Percentiles rank a stretch among this genome's conserved stretches.
These are phyloP conservation scores for Proteles cristata DNA, from an alignment of 2,113 vertebrate genomes.

Conservation along the genomic window DNA sequence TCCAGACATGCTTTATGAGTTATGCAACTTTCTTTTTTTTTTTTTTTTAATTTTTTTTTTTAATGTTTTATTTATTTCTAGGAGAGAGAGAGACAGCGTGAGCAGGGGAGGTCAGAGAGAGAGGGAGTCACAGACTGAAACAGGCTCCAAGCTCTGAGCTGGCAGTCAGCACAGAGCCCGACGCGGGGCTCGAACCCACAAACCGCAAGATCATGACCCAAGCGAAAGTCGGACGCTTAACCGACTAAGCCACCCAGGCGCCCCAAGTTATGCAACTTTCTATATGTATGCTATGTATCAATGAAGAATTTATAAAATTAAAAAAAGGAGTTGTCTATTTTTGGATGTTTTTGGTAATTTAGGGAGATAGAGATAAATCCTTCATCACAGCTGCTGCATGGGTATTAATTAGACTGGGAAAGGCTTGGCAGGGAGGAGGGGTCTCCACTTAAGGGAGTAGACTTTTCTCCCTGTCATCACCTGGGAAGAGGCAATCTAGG, in stretches of 20 bases:
- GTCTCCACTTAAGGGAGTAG: neutral
- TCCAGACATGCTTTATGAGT: neutral
- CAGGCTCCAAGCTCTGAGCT: too few relatives aligned
- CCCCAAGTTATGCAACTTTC: slow-evolving; percentile 12
- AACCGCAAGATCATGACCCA: too few relatives aligned
- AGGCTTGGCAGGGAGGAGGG: neutral
- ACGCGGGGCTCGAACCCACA: too few relatives aligned
- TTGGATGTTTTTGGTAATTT: neutral
- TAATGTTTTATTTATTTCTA: too few relatives aligned
- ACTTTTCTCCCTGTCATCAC: neutral
- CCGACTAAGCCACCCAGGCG: too few relatives aligned
- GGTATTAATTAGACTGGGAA: neutral
- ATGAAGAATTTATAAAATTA: neutral
- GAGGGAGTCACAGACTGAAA: too few relatives aligned
- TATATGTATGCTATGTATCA: neutral
- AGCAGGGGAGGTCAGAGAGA: too few relatives aligned
- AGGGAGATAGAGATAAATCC: neutral
- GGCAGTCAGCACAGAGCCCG: too few relatives aligned
- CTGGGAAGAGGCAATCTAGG: neutral
- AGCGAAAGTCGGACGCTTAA: too few relatives aligned
- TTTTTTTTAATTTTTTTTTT: too few relatives aligned
- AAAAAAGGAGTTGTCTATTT: neutral
- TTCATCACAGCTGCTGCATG: neutral
- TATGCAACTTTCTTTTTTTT: slow-evolving; percentile 38
- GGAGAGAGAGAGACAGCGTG: too few relatives aligned